Percentiles rank a stretch among this genome's conserved stretches.
Conservation (phyloP, 2,797 vertebrate species). For the Sebastes flavidus region DNA sequence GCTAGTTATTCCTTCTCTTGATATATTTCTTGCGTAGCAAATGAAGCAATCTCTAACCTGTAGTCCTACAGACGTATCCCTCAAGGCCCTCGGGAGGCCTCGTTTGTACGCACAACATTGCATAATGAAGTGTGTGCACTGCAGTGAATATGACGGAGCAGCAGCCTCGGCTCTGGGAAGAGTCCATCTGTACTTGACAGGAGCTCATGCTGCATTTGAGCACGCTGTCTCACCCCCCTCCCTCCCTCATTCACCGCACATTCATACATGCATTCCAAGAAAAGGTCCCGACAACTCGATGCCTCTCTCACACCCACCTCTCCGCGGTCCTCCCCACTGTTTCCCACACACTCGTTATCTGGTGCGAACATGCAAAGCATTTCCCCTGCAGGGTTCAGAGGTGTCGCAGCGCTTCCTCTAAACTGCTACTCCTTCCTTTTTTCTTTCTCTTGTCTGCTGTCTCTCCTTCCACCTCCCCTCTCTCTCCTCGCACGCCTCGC, state of each 20-base stretch:
- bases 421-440: not conserved
- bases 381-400: slow-evolving; percentile 56
- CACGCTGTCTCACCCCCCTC: not conserved
- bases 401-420: slow-evolving; percentile 45
- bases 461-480: not conserved
- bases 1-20: not conserved
- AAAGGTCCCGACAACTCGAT: slow-evolving; percentile 46
- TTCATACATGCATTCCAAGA: slow-evolving; percentile 45
- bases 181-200: slow-evolving; percentile 67
- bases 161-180: slow-evolving; percentile 58
- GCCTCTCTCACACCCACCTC: slow-evolving; percentile 22
- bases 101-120: slow-evolving; percentile 43
- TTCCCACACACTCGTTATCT: slow-evolving; percentile 61
- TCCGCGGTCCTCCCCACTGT: not conserved
- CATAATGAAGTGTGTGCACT: slow-evolving; percentile 54
- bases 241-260: not conserved
- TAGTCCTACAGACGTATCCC: slow-evolving; percentile 27
- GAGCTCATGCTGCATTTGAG: slow-evolving; percentile 50
- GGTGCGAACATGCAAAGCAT: slow-evolving; percentile 58
- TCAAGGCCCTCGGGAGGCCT: slow-evolving; percentile 25
- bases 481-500: slow-evolving; percentile 6
- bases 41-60: slow-evolving; percentile 33
- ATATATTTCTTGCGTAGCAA: slow-evolving; percentile 2
- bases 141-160: slow-evolving; percentile 41
- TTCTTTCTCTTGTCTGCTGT: not conserved